Evolutionary conservation across 1,140 invertebrate species (phyloP), one percentile per base, ranked within the genome.

Genomic region (Pinna nobilis): DNA sequence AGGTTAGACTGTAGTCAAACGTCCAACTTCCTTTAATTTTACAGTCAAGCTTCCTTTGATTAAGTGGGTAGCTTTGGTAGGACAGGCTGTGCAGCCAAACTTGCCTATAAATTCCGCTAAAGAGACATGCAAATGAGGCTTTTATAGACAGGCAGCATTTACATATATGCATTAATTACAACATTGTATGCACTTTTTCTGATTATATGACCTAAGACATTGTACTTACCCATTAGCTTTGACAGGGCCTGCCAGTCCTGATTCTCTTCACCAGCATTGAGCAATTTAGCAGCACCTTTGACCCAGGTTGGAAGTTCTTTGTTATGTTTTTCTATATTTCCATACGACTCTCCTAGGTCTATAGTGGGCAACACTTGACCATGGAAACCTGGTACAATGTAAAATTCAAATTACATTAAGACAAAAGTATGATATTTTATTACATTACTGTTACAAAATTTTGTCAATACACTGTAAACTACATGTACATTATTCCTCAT

Each of bases 221-320:
- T 47, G 20, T 18, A 47, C 44, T 47, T 67, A 88, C 88, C 88
- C 44, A 90, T 77, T 23, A 84, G 78, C 60, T 86, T 84, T 4
- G 89, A 88, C 33, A 90, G 77, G 28, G 88, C 82, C 6, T 83
- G 76, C 90, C 89, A 91, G 77, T 90, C 89, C 70, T 87, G 86
- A 30, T 87, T 87, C 47, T 83, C 82, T 55, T 79, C 65, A 2
- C 82, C 86, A 35, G 77, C 78, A 70, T 86, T 88, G 6, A 91
- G 78, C 53, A 90, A 77, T 80, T 90, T 90, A 20, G 89, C 89
- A 32, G 87, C 88, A 73, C 83, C 81, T 70, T 85, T 89, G 41
- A 90, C 76, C 89, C 90, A 90, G 33, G 51, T 60, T 32, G 89
- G 82, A 68, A 89, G 70, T 25, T 79, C 57, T 20, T 80, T 74